Percentiles rank a stretch among this genome's conserved stretches.
These are phyloP conservation scores for Natrix natrix DNA, from an alignment of 2,797 vertebrate species.

Conservation along the genomic window DNA sequence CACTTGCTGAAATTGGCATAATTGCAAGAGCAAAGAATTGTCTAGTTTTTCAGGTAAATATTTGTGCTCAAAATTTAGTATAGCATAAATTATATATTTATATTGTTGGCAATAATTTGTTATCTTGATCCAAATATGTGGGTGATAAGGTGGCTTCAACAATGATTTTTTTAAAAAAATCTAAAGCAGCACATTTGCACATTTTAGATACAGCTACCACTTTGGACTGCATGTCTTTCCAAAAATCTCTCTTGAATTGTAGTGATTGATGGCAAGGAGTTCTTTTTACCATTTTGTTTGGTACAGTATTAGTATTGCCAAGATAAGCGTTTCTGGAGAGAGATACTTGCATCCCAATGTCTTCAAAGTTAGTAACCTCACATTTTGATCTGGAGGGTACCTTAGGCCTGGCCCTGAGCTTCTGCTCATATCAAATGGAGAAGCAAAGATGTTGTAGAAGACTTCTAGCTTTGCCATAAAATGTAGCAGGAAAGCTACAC, in stretches of 20 bases:
- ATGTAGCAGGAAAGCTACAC: not conserved
- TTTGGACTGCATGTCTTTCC: not conserved
- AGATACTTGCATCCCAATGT: not conserved
- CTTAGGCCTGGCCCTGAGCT: not conserved
- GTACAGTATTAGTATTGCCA: not conserved
- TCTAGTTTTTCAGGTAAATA: constrained; percentile 90
- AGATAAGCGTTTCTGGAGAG: not conserved
- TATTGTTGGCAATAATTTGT: not conserved
- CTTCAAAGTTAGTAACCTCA: not conserved
- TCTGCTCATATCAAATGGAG: not conserved
- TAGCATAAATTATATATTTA: not conserved
- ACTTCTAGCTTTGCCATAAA: not conserved
- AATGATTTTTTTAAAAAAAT: not conserved
- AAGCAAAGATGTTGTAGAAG: not conserved
- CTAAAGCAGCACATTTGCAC: not conserved
- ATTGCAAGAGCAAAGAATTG: constrained; percentile 88
- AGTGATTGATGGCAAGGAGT: not conserved
- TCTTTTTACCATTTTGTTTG: not conserved
- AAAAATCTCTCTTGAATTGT: not conserved
- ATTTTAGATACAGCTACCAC: not conserved
- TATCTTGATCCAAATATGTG: not conserved
- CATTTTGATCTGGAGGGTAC: not conserved
- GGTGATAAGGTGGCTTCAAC: not conserved
- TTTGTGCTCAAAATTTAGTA: constrained; percentile 10
- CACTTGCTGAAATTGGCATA: constrained; percentile 85